Evolutionary conservation across 2,888 invertebrate species (phyloP), one percentile per base, ranked within the genome.

Genomic region (Epinotia nisella): DNA sequence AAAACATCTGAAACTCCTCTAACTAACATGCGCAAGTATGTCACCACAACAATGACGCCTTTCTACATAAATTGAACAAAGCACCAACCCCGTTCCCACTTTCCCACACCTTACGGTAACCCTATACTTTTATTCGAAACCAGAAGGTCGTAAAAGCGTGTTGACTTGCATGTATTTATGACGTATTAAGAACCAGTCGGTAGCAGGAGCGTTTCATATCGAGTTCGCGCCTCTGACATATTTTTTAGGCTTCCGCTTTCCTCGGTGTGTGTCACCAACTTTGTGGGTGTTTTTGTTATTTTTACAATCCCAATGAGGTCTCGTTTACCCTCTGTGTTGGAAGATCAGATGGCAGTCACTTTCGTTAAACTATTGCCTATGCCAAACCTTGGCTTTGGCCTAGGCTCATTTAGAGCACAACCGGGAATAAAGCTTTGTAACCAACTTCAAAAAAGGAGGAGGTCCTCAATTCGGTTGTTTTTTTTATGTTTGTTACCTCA

Each of bases 191-290:
- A 29, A 15, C 19, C 11, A 67, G 35, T 77, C 77, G 79, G 79
- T 80, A 77, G 77, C 76, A 79, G 81, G 80, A 76, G 75, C 76
- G 79, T 80, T 77, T 82, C 76, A 71, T 76, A 75, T 78, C 81
- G 75, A 75, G 76, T 84, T 85, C 81, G 75, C 76, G 66, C 62
- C 75, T 76, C 74, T 77, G 79, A 78, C 80, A 78, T 82, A 80
- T 82, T 82, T 85, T 83, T 83, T 78, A 67, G 74, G 76, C 75
- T 74, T 70, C 74, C 70, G 62, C 75, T 76, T 77, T 74, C 68
- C 41, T 68, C 67, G 68, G 75, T 75, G 56, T 61, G 56, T 71
- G 75, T 74, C 66, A 70, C 71, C 71, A 66, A 59, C 62, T 66
- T 61, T 35, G 11, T 17, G 35, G 35, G 7, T 35, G 35, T 35